Base-by-base conservation (phyloP, 2,113 vertebrate genomes). In the Astur gentilis region DNA sequence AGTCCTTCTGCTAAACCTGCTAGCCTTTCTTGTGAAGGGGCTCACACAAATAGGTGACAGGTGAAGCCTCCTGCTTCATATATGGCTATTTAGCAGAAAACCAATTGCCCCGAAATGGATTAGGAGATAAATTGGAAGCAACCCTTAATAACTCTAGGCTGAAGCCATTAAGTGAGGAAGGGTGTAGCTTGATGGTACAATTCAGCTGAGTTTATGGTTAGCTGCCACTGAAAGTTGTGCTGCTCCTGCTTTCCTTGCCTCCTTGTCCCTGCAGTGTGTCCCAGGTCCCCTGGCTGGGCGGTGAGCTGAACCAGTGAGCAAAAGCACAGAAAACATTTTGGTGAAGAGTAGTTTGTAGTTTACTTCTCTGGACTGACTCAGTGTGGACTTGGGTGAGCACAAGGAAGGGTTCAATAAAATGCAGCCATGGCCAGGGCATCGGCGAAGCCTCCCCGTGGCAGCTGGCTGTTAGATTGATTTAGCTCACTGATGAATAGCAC, bases 361-460 rank as follows among this genome's bases (percentile, higher is more conserved):
- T 55, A 31, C 32, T 72, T 36, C 73, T 71, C 38, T 38, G 50
- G 10, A 22, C 26, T 64, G 76, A n/a, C 64, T 81, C 26, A 6
- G 5, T 0, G 0, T 86, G 71, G 31, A 11, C 36, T 89, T 0
- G 0, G 69, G 64, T 69, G 52, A 85, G 47, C 22, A 1, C n/a
- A 54, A 52, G 52, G 57, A 78, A 71, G 47, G n/a, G 15, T 26
- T 83, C 76, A 50, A 16, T 64, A 32, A 82, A 91, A 78, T 9
- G 50, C 10, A 34, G 42, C 76, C 0, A 0, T 21, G 83, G 40
- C 34, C 42, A 31, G 50, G 64, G n/a, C 20, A 57, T 57, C 1
- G 0, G 26, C 1, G 1, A 42, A 88, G n/a, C 61, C 32, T 75
- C 69, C 14, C 25, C 7, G 19, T 67, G 87, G 54, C 90, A 88